These are phyloP conservation scores for Cacatua alba DNA, from an alignment of 2,113 vertebrate species.

Conservation along the genomic window DNA sequence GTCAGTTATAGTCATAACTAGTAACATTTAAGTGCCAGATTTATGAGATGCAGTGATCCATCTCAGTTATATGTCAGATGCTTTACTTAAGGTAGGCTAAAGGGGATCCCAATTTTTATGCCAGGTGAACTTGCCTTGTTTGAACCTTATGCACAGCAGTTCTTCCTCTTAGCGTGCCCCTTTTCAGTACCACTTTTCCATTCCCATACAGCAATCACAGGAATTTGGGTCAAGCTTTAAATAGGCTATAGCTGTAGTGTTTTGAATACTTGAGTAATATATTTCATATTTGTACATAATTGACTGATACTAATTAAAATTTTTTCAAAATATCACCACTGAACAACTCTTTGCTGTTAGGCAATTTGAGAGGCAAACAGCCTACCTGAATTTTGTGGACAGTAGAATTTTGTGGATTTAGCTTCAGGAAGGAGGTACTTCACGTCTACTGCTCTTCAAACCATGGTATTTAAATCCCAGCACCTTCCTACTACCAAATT, in stretches of 20 bases:
- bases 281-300: not conserved
- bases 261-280: not conserved
- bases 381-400: not conserved
- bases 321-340: not conserved
- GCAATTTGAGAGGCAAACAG: not conserved
- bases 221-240: not conserved
- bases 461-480: not conserved
- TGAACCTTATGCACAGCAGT: not conserved
- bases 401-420: not conserved
- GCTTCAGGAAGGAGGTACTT: not conserved
- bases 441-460: not conserved
- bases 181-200: not conserved
- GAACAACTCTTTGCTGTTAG: not conserved
- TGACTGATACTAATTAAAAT: not conserved
- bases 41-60: slow-evolving; percentile 36
- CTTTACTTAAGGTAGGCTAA: slow-evolving; percentile 50
- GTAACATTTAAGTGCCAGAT: slow-evolving; percentile 41
- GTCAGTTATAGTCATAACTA: slow-evolving; percentile 38
- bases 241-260: not conserved
- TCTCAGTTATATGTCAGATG: not conserved
- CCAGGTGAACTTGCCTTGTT: not conserved
- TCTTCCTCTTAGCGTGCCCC: not conserved
- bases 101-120: slow-evolving; percentile 1
- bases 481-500: not conserved
- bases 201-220: not conserved